Conservation (phyloP, 2,888 invertebrate genomes). For the Pardosa pseudoannulata region DNA sequence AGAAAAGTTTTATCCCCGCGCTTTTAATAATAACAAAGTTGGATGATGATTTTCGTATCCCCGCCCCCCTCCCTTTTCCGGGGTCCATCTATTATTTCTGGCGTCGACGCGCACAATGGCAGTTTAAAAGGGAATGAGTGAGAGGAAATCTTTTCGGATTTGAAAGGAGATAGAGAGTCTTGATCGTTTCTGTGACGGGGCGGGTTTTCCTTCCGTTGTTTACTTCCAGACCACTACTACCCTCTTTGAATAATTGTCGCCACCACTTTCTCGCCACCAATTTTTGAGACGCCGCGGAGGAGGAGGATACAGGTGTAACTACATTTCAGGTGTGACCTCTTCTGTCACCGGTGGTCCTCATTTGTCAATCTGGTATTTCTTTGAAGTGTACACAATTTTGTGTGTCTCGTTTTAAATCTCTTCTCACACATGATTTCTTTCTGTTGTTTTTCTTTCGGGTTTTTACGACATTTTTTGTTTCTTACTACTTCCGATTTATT, state of each 20-base stretch:
- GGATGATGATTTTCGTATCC: conserved; percentile 65
- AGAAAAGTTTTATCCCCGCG: conserved; percentile 19
- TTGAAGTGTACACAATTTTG: too few relatives aligned
- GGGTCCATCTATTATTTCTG: conserved; percentile 52
- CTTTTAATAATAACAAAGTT: conserved; percentile 72
- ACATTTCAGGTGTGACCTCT: background rate
- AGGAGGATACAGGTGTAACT: background rate
- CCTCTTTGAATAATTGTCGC: background rate
- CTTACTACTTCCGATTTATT: too few relatives aligned
- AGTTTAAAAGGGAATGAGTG: conserved; percentile 52
- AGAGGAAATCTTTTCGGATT: conserved; percentile 61
- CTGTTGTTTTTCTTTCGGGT: too few relatives aligned
- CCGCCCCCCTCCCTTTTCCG: conserved; percentile 11
- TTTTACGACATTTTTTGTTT: too few relatives aligned
- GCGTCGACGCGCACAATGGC: conserved; percentile 33
- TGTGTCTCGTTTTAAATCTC: too few relatives aligned
- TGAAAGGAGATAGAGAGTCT: conserved; percentile 1
- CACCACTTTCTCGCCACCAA: background rate
- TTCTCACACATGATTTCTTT: too few relatives aligned
- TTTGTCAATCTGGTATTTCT: too few relatives aligned
- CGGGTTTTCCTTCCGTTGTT: background rate
- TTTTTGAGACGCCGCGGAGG: background rate
- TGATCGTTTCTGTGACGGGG: conserved; percentile 12
- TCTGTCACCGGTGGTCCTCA: too few relatives aligned
- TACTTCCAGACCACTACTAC: background rate